Conservation (phyloP, 2,888 invertebrate genomes). For the Lydus trimaculatus region DNA sequence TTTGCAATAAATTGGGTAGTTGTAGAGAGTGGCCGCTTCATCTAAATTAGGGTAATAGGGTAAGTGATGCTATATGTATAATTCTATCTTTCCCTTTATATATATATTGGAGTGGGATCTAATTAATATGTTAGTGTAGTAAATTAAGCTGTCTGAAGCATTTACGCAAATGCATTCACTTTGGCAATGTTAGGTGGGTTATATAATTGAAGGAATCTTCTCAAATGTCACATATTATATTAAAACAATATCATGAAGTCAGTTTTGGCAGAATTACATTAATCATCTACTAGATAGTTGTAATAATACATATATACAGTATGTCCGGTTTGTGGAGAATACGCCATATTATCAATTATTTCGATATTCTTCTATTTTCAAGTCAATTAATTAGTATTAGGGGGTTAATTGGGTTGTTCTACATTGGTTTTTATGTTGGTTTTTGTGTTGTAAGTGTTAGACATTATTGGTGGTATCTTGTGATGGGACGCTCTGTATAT, state of each 20-base stretch:
- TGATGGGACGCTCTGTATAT: background rate
- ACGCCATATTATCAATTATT: no score
- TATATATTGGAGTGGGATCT: constrained; percentile 25
- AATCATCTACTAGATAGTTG: constrained; percentile 26
- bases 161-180: constrained; percentile 51
- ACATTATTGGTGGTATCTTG: background rate
- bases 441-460: no score
- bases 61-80: constrained; percentile 16
- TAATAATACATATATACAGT: background rate
- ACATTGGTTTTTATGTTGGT: no score
- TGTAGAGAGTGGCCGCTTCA: constrained; percentile 19
- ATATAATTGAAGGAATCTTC: constrained; percentile 42
- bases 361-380: no score
- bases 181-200: constrained; percentile 34
- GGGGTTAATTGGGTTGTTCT: no score
- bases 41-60: constrained; percentile 22
- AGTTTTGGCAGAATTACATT: constrained; percentile 30
- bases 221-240: constrained; percentile 44
- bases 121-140: constrained; percentile 48
- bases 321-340: background rate
- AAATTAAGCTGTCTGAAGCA: constrained; percentile 53
- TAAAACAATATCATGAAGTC: constrained; percentile 41
- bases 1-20: background rate
- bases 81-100: background rate
- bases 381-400: no score